These are phyloP conservation scores for Andricus quercusramuli DNA, from an alignment of 2,888 invertebrate species.

Conservation along the genomic window DNA sequence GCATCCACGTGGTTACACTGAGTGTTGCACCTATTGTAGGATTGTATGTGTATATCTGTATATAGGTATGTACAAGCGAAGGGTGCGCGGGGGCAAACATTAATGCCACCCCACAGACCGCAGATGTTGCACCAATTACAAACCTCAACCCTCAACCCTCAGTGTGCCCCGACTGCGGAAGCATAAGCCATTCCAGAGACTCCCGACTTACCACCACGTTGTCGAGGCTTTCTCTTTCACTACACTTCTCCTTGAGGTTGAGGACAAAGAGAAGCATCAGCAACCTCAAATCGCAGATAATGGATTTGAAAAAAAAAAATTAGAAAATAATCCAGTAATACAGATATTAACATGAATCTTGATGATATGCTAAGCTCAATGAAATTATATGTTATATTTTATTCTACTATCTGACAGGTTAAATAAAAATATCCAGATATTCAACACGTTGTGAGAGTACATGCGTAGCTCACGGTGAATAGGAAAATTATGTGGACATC, in stretches of 20 bases:
- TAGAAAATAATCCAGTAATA: no score
- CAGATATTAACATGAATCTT: no score
- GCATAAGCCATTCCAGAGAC: conserved; percentile 61
- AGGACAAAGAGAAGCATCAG: conserved; percentile 23
- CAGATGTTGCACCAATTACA: conserved; percentile 78
- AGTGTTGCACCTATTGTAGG: conserved; percentile 19
- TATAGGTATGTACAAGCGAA: not conserved
- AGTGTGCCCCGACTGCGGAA: conserved; percentile 57
- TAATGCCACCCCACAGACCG: conserved; percentile 77
- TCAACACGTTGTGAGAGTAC: no score
- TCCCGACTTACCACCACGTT: conserved; percentile 81
- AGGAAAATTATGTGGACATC: no score
- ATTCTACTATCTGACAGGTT: no score
- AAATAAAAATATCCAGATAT: no score
- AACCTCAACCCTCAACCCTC: conserved; percentile 67
- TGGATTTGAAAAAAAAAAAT: conserved; percentile 33
- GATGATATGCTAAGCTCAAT: no score
- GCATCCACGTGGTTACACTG: conserved; percentile 12
- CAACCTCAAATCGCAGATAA: conserved; percentile 35
- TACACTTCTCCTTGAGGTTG: conserved; percentile 33
- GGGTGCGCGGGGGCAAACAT: conserved; percentile 68
- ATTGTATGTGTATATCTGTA: conserved; percentile 30
- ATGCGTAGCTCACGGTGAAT: no score
- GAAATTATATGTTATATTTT: no score
- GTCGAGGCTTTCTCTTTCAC: conserved; percentile 79